Evolutionary conservation across 2,888 invertebrate genomes (phyloP), one percentile per base, ranked within the genome.

Genomic region (Erebia ligea): DNA sequence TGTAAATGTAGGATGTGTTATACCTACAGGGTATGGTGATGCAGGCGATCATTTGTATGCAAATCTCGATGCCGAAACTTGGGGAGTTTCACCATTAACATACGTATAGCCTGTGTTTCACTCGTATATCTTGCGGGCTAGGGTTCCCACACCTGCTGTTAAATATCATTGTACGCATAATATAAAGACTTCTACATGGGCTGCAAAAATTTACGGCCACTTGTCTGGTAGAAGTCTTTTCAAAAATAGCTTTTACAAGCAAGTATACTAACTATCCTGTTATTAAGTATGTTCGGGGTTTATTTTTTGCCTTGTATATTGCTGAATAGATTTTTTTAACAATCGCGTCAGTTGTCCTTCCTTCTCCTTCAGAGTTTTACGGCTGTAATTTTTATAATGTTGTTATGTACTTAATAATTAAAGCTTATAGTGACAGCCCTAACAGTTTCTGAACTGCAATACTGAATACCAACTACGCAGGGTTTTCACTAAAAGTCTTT

Each of bases 31-130:
- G 48, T 15, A 45, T 9, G 5, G 73, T 52, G 54, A 66, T 71
- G 73, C 73, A 71, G 69, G 73, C 75, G 64, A 75, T 72, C 70
- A 77, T 78, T 77, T 75, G 70, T 74, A 76, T 78, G 77, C 77
- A 78, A 76, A 78, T 76, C 71, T 69, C 67, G 73, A 67, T 59
- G 71, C 58, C 58, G 67, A 73, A 77, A 78, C 76, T 78, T 73
- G 69, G 72, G 71, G 70, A 74, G 71, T 72, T 73, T 69, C 73
- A 68, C 70, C 67, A 76, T 76, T 74, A 75, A 72, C 76, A 76
- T 75, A 76, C 70, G 73, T 76, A 76, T 75, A 75, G 74, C 76
- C 77, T 48, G 73, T 67, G 69, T 73, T 68, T 72, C 75, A 71
- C 68, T 67, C 67, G 71, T 72, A 72, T 73, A 69, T 72, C 68